Percentiles rank a stretch among this genome's conserved stretches.
Conservation (phyloP, 2,113 vertebrate species). For the Trogon surrucura region DNA sequence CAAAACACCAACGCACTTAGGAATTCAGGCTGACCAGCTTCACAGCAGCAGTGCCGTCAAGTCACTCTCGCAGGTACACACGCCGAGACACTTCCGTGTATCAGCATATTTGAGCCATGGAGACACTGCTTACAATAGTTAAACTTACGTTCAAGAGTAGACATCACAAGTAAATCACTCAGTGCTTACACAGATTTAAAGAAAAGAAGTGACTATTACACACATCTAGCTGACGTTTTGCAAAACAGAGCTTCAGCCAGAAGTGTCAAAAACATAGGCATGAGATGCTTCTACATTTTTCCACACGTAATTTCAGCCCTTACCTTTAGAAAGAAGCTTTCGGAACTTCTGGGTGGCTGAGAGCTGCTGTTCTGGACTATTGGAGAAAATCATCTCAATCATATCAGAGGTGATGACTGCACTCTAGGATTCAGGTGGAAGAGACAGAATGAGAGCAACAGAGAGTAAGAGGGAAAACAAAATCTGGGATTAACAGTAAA, state of each 20-base stretch:
- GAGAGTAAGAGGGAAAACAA: conserved; percentile 3
- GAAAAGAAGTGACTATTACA: background rate
- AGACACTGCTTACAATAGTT: background rate
- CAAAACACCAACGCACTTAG: background rate
- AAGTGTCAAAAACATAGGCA: background rate
- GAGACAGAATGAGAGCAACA: background rate
- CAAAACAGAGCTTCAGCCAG: background rate
- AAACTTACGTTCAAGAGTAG: background rate
- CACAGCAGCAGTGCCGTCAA: background rate
- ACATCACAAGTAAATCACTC: background rate
- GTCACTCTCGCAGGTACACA: rapidly evolving
- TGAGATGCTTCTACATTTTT: background rate
- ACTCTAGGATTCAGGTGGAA: conserved; percentile 58
- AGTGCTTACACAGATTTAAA: background rate
- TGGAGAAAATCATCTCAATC: conserved; percentile 98
- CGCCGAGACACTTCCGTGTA: background rate
- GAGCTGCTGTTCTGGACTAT: conserved; percentile 93
- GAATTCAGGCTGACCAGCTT: background rate
- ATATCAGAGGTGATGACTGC: conserved; percentile 95
- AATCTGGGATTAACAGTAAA: background rate
- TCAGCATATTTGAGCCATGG: background rate
- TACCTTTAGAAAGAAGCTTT: conserved; percentile 98
- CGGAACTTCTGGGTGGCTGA: conserved; percentile 97
- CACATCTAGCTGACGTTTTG: background rate
- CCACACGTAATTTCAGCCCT: background rate